These are phyloP conservation scores for Apis cerana DNA, from an alignment of 1,140 invertebrate genomes.

Conservation along the genomic window DNA sequence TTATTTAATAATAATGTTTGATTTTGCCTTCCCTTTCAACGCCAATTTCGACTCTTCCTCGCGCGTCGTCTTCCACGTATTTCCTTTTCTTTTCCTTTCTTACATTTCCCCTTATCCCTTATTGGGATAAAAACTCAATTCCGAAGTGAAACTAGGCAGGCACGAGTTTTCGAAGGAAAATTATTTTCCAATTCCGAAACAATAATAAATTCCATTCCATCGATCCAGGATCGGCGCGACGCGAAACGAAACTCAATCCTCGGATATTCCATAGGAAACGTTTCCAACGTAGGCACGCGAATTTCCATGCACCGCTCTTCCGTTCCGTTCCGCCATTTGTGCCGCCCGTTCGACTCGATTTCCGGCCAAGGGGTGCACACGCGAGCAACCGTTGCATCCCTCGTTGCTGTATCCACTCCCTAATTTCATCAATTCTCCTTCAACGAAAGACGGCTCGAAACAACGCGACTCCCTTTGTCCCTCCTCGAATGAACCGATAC, in stretches of 20 bases:
- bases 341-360: slow-evolving; percentile 7
- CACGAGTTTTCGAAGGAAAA: background rate
- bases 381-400: background rate
- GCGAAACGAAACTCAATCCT: background rate
- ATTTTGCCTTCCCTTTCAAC: too few species aligned
- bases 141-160: background rate
- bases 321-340: background rate
- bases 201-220: slow-evolving; percentile 1
- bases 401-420: background rate
- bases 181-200: background rate
- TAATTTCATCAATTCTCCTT: slow-evolving; percentile 4
- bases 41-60: too few species aligned
- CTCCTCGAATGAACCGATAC: background rate
- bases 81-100: too few species aligned
- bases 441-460: background rate
- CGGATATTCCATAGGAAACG: background rate
- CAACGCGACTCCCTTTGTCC: background rate
- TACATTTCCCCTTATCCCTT: too few species aligned
- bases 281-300: background rate
- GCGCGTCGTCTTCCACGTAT: too few species aligned
- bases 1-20: background rate
- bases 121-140: background rate
- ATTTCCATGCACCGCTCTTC: background rate
- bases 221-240: background rate
- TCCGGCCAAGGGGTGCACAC: background rate